These are phyloP conservation scores for Schizopygopsis malacanthus DNA, from an alignment of 2,797 vertebrate species.

Conservation along the genomic window DNA sequence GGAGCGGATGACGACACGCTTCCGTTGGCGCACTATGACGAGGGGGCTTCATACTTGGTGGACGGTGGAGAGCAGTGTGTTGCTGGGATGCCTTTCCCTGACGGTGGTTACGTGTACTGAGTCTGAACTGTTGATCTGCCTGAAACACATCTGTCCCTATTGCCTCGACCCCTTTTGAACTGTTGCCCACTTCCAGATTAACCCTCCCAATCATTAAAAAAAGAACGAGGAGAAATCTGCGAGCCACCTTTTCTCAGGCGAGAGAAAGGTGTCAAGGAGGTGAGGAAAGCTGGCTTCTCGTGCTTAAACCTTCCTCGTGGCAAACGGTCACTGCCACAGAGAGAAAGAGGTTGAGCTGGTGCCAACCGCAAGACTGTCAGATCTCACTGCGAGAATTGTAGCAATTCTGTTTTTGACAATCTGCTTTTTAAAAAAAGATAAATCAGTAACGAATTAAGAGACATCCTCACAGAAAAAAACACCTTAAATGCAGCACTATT, in stretches of 20 bases:
- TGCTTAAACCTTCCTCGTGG: slow-evolving; percentile 62
- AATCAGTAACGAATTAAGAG: slow-evolving; percentile 44
- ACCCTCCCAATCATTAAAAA: slow-evolving; percentile 54
- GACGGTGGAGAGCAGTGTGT: slow-evolving; percentile 86
- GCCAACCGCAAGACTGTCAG: slow-evolving; percentile 62
- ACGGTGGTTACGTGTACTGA: slow-evolving; percentile 90
- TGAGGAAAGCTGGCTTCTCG: slow-evolving; percentile 64
- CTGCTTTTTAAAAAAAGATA: slow-evolving; percentile 69
- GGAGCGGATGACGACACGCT: slow-evolving; percentile 87
- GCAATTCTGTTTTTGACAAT: slow-evolving; percentile 79
- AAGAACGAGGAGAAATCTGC: slow-evolving; percentile 59
- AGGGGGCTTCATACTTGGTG: slow-evolving; percentile 84
- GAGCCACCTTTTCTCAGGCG: slow-evolving; percentile 50
- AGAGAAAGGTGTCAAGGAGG: slow-evolving; percentile 65
- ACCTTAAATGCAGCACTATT: slow-evolving; percentile 71
- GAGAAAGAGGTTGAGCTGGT: slow-evolving; percentile 63
- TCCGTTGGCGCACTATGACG: slow-evolving; percentile 92
- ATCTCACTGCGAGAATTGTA: slow-evolving; percentile 70
- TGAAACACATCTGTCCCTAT: slow-evolving; percentile 60
- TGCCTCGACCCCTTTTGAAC: slow-evolving; percentile 62
- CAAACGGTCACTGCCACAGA: slow-evolving; percentile 76
- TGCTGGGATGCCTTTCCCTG: slow-evolving; percentile 82
- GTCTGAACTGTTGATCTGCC: slow-evolving; percentile 67
- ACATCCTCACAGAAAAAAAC: slow-evolving; percentile 29
- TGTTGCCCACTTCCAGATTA: slow-evolving; percentile 64